phyloP scores from a whole-genome alignment of 2,113 vertebrate species.

The Epinephelus lanceolatus region DNA sequence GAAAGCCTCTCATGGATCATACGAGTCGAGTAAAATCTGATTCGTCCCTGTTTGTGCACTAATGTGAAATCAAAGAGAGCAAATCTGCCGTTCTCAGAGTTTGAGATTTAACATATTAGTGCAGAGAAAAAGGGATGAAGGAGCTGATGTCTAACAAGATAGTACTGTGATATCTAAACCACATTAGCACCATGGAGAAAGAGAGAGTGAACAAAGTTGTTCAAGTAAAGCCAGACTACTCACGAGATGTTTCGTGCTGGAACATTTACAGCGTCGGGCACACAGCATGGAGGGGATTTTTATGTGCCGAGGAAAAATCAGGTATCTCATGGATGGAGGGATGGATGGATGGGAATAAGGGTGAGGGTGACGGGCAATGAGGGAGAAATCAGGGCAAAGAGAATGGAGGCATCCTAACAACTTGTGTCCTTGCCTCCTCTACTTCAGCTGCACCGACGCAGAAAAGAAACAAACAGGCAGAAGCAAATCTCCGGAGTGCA shows the following conservation, averaged over 20 bases:
- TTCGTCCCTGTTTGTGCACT: constrained; percentile 33
- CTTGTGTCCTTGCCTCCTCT: constrained; percentile 23
- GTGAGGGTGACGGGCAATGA: constrained; percentile 12
- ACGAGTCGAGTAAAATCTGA: not conserved
- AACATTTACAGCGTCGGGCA: constrained; percentile 28
- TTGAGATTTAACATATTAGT: constrained; percentile 10
- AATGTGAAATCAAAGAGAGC: constrained; percentile 17
- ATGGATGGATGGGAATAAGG: constrained; percentile 8
- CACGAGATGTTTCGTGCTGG: constrained; percentile 53
- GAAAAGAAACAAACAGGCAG: constrained; percentile 31
- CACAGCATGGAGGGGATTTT: constrained; percentile 6
- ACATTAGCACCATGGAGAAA: constrained; percentile 73
- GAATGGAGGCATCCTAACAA: constrained; percentile 31
- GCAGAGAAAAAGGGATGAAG: constrained; percentile 17
- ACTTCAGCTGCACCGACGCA: constrained; percentile 56
- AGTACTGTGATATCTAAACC: constrained; percentile 52
- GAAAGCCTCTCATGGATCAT: constrained; percentile 21
- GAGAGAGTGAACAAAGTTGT: constrained; percentile 37
- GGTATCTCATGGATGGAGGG: constrained; percentile 35
- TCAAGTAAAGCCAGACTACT: constrained; percentile 73
- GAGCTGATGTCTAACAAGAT: constrained; percentile 26
- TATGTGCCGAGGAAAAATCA: constrained; percentile 50
- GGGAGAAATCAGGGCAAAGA: constrained; percentile 25
- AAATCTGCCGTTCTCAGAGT: not conserved
- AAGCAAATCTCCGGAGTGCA: constrained; percentile 79